Evolutionary conservation across 2,888 invertebrate species (phyloP).

Genomic region (Eupithecia exiguata): DNA sequence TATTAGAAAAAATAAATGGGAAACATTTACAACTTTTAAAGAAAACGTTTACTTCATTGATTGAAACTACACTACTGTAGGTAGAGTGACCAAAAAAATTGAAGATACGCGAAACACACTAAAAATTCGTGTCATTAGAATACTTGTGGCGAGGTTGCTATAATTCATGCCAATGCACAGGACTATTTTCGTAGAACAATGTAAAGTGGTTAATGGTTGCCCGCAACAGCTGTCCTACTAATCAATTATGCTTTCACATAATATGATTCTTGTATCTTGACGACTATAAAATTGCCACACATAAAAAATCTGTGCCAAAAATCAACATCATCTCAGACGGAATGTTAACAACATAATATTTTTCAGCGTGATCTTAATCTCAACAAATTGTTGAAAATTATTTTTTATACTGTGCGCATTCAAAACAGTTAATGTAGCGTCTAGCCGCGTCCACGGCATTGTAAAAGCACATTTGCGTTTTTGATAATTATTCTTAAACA

Average conservation of each 20-base stretch:
- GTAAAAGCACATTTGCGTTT: constrained; percentile 58
- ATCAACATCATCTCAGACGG: constrained; percentile 72
- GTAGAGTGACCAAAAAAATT: not conserved
- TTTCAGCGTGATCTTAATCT: constrained; percentile 75
- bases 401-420: constrained; percentile 66
- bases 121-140: constrained; percentile 23
- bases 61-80: not conserved
- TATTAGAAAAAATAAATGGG: too few species aligned
- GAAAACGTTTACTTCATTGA: not conserved
- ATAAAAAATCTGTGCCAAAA: constrained; percentile 78
- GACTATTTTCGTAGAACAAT: constrained; percentile 60
- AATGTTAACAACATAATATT: constrained; percentile 81
- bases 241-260: constrained; percentile 77
- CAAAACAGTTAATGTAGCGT: constrained; percentile 61
- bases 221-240: constrained; percentile 74
- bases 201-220: constrained; percentile 61
- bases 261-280: constrained; percentile 72
- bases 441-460: constrained; percentile 33
- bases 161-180: constrained; percentile 34
- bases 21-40: too few species aligned
- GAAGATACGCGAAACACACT: not conserved
- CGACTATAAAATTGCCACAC: constrained; percentile 75
- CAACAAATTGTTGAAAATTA: constrained; percentile 77
- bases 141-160: constrained; percentile 25
- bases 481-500: constrained; percentile 70